Evolutionary conservation across 2,888 invertebrate species (phyloP).

Genomic region (Nephrocerus scutellatus): DNA sequence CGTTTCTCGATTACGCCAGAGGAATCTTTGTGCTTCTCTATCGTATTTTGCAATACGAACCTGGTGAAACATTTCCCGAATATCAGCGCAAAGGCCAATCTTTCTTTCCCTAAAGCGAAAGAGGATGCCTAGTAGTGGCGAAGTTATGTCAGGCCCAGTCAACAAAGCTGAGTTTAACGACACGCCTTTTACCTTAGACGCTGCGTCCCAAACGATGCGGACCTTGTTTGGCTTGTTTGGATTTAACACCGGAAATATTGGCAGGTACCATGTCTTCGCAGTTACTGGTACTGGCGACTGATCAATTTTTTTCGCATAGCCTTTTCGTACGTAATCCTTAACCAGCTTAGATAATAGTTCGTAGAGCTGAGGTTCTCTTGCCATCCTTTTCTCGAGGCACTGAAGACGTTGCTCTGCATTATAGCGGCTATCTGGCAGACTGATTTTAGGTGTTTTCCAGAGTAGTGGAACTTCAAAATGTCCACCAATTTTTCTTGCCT

Average conservation of each 20-base stretch:
- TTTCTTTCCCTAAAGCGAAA: slow-evolving; percentile 9
- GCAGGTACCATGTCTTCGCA: slow-evolving; percentile 7
- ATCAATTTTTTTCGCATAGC: slow-evolving; percentile 6
- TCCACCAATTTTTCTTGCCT: too few species aligned
- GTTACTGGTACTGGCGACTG: too few species aligned
- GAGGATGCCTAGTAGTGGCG: not conserved
- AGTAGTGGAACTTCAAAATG: slow-evolving; percentile 19
- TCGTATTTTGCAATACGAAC: slow-evolving; percentile 1
- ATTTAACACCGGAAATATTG: slow-evolving; percentile 3
- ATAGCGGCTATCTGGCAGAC: slow-evolving; percentile 20
- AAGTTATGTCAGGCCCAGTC: slow-evolving; percentile 3
- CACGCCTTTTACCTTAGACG: slow-evolving; percentile 2
- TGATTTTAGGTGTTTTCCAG: slow-evolving; percentile 19
- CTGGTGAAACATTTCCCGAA: slow-evolving; percentile 6
- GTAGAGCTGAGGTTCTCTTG: slow-evolving; percentile 8
- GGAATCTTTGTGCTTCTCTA: slow-evolving; percentile 5
- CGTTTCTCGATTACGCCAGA: slow-evolving; percentile 2
- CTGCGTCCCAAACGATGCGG: slow-evolving; percentile 5
- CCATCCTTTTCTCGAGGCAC: slow-evolving; percentile 16
- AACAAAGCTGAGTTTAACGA: slow-evolving; percentile 1
- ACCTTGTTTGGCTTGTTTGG: slow-evolving; percentile 6
- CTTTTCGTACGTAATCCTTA: slow-evolving; percentile 8
- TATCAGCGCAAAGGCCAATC: slow-evolving; percentile 7
- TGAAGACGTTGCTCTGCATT: slow-evolving; percentile 15
- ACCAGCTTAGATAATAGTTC: slow-evolving; percentile 6